These are phyloP conservation scores for Pollenia labialis DNA, from an alignment of 2,888 invertebrate genomes.

Conservation along the genomic window DNA sequence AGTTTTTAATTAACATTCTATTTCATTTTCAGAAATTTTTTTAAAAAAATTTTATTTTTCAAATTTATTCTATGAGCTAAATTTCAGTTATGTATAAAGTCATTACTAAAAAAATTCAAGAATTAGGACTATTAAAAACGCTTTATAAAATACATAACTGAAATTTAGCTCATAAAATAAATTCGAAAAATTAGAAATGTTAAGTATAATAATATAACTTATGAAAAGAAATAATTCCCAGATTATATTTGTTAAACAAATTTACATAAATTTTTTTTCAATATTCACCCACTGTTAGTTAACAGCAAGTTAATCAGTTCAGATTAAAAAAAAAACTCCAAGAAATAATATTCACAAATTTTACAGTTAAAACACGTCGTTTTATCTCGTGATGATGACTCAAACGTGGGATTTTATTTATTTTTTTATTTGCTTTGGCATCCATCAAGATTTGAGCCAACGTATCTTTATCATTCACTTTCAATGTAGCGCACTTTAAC, in stretches of 20 bases:
- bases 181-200: too few relatives aligned
- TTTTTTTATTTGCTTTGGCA: constrained; percentile 5
- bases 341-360: not conserved
- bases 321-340: not conserved
- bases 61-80: too few relatives aligned
- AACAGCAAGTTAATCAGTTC: constrained; percentile 34
- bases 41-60: too few relatives aligned
- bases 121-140: too few relatives aligned
- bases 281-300: not conserved
- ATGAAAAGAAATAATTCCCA: too few relatives aligned
- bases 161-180: too few relatives aligned
- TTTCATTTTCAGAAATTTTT: not conserved
- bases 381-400: constrained; percentile 39
- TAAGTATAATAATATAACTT: too few relatives aligned
- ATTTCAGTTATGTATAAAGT: too few relatives aligned
- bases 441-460: constrained; percentile 17
- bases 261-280: not conserved
- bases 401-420: constrained; percentile 47
- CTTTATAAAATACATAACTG: too few relatives aligned
- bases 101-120: too few relatives aligned
- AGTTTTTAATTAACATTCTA: not conserved
- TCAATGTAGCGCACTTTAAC: not conserved
- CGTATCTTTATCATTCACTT: constrained; percentile 25
- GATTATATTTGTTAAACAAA: too few relatives aligned
- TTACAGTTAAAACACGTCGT: constrained; percentile 36